Percentiles rank a stretch among this genome's conserved stretches.
phyloP scores from a whole-genome alignment of 2,888 invertebrate species.

The Cephus runcator region DNA sequence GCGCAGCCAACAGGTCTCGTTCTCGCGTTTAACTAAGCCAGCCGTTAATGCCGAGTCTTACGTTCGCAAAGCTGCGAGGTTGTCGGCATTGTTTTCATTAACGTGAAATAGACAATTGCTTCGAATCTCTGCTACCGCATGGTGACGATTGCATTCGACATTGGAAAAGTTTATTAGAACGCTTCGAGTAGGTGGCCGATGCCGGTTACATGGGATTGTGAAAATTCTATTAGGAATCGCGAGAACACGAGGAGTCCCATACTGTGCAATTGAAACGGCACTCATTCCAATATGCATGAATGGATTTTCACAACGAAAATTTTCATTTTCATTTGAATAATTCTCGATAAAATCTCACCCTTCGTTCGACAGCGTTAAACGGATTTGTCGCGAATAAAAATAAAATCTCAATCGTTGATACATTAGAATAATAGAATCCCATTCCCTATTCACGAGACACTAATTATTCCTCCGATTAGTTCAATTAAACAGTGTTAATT shows the following conservation, averaged over 20 bases:
- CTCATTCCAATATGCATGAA: neutral
- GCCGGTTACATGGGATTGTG: neutral
- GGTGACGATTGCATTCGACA: neutral
- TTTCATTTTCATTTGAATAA: conserved; percentile 8
- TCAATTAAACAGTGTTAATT: neutral
- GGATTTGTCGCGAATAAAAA: neutral
- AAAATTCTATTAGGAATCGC: neutral
- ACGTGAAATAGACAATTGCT: neutral
- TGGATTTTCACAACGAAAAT: neutral
- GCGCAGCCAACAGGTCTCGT: conserved; percentile 6
- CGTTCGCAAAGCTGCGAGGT: neutral
- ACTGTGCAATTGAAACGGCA: neutral
- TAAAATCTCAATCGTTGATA: neutral
- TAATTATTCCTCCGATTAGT: neutral
- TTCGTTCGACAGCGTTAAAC: neutral
- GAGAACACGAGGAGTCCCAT: neutral
- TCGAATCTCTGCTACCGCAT: neutral
- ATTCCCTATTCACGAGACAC: neutral
- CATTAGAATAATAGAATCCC: neutral
- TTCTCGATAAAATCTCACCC: conserved; percentile 3
- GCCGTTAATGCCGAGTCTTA: neutral
- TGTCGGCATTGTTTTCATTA: neutral
- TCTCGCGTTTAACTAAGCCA: neutral
- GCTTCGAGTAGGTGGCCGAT: neutral
- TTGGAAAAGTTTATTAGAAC: neutral